Percentiles rank a stretch among this genome's conserved stretches.
phyloP scores from a whole-genome alignment of 2,888 invertebrate genomes.

The Leptura quadrifasciata region DNA sequence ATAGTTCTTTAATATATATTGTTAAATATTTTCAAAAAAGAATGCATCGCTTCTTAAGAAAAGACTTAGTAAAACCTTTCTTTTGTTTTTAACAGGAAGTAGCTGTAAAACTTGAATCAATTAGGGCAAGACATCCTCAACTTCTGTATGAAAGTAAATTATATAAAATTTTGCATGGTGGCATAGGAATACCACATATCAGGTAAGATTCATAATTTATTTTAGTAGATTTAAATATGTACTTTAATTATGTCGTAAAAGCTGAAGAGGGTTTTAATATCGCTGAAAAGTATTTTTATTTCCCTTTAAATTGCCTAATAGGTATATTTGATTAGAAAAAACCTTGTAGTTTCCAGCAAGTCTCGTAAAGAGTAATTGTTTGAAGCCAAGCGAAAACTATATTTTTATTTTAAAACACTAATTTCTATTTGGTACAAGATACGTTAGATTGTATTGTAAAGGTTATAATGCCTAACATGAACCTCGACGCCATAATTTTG shows the following conservation, averaged over 20 bases:
- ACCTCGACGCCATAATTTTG: too few relatives aligned
- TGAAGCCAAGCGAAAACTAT: too few relatives aligned
- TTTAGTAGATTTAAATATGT: background rate
- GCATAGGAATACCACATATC: constrained; percentile 96
- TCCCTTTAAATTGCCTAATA: background rate
- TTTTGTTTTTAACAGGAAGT: constrained; percentile 81
- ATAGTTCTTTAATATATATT: background rate
- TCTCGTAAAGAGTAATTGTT: too few relatives aligned
- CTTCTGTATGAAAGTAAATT: constrained; percentile 99
- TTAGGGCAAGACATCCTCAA: constrained; percentile 98
- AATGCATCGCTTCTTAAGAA: background rate
- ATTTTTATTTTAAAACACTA: too few relatives aligned
- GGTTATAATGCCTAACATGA: too few relatives aligned
- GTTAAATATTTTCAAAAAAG: background rate
- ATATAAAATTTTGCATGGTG: constrained; percentile 98
- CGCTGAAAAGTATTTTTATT: too few relatives aligned
- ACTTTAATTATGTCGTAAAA: background rate
- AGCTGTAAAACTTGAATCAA: constrained; percentile 98
- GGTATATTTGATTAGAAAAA: too few relatives aligned
- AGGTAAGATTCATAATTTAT: constrained; percentile 77
- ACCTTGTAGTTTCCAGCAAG: too few relatives aligned
- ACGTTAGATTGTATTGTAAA: too few relatives aligned
- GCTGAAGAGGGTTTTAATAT: background rate
- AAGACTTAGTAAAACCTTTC: background rate
- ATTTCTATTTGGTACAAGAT: too few relatives aligned